phyloP scores from a whole-genome alignment of 2,113 vertebrate species.

The Plotosus lineatus region DNA sequence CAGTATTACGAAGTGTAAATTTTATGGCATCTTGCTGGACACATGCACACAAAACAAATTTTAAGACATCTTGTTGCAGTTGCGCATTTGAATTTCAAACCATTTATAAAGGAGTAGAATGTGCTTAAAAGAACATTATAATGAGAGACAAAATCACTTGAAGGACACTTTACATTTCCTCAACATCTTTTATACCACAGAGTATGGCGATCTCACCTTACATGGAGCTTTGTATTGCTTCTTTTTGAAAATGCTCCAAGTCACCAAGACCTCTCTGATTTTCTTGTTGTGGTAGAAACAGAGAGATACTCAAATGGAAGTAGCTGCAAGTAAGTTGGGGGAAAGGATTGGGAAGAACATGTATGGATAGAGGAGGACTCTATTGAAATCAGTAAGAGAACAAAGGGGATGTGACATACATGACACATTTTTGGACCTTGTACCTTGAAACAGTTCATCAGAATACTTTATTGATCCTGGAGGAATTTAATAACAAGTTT shows the following conservation, averaged over 20 bases:
- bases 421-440: constrained; percentile 57
- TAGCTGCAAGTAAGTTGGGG: constrained; percentile 46
- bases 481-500: neutral
- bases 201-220: constrained; percentile 75
- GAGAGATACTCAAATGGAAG: constrained; percentile 52
- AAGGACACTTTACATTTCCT: constrained; percentile 58
- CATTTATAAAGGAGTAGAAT: neutral
- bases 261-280: constrained; percentile 58
- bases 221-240: constrained; percentile 74
- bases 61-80: neutral
- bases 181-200: constrained; percentile 65
- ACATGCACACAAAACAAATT: neutral
- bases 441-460: constrained; percentile 40
- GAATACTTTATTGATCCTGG: no score
- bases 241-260: constrained; percentile 57
- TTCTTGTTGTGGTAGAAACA: constrained; percentile 64
- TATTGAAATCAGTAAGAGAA: constrained; percentile 53
- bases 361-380: constrained; percentile 47
- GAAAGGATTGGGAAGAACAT: constrained; percentile 42
- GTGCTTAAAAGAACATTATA: constrained; percentile 38
- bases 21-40: constrained; percentile 15
- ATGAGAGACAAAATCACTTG: constrained; percentile 54
- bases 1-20: neutral
- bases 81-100: constrained; percentile 9
- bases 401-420: constrained; percentile 59